Base-by-base conservation (phyloP, 1,140 invertebrate genomes). In the Theocolax elegans region DNA sequence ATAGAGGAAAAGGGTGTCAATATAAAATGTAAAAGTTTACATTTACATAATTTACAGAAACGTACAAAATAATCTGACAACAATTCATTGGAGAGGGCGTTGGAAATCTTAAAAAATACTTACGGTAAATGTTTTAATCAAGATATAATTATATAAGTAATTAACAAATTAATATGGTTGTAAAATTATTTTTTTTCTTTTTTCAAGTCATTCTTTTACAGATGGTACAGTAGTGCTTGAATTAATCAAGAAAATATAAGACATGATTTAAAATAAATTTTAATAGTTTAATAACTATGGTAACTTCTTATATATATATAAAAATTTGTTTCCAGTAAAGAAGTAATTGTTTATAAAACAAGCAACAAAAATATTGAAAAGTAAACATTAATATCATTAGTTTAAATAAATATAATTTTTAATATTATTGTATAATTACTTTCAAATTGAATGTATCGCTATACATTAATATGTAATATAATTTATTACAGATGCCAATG, bases 221-320 rank as follows among this genome's bases (percentile, higher is more conserved):
- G n/a, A n/a, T n/a, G n/a, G n/a, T n/a, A n/a, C n/a, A n/a, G n/a
- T n/a, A n/a, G n/a, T n/a, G n/a, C n/a, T n/a, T n/a, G n/a, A n/a
- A n/a, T n/a, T n/a, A n/a, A n/a, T n/a, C n/a, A n/a, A n/a, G n/a
- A n/a, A n/a, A n/a, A n/a, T n/a, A n/a, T n/a, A n/a, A n/a, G n/a
- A n/a, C n/a, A n/a, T n/a, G n/a, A n/a, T n/a, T n/a, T n/a, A n/a
- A n/a, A n/a, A n/a, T n/a, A n/a, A n/a, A n/a, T n/a, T n/a, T n/a
- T n/a, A n/a, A n/a, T n/a, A n/a, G 31, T 49, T 21, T 12, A 40
- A 42, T n/a, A 40, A 40, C 27, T 17, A 42, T 17, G n/a, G 9
- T 17, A 56, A 23, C 13, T 21, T 27, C 19, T 56, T 91, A 91
- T 91, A 89, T 87, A 88, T 90, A 85, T 89, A 90, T 87, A 80